phyloP scores from a whole-genome alignment of 2,888 invertebrate species.

The Heliconius ismenius region DNA sequence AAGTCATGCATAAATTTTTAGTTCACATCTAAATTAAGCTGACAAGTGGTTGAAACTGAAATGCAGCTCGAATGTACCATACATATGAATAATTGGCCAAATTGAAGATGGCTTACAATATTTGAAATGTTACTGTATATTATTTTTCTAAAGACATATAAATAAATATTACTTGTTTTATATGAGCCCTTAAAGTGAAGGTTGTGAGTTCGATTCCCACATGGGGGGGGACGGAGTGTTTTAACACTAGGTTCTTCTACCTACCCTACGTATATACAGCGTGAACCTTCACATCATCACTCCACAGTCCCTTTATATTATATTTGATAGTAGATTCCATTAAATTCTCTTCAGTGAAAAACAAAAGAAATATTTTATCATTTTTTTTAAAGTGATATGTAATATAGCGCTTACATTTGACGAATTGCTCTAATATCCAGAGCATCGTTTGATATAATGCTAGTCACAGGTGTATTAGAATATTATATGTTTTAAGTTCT shows the following conservation, averaged over 20 bases:
- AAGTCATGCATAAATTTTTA: too few relatives aligned
- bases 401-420: slow-evolving; percentile 5
- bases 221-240: not conserved
- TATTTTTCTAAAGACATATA: not conserved
- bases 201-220: too few relatives aligned
- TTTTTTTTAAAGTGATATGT: not conserved
- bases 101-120: not conserved
- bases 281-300: too few relatives aligned
- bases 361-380: not conserved
- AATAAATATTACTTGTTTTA: not conserved
- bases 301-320: too few relatives aligned
- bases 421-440: slow-evolving; percentile 3
- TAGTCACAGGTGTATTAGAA: slow-evolving; percentile 5
- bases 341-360: not conserved
- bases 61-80: not conserved
- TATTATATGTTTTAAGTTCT: too few relatives aligned
- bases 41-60: not conserved
- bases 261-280: not conserved
- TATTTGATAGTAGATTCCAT: not conserved
- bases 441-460: not conserved
- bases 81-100: not conserved
- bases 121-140: not conserved
- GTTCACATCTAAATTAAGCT: not conserved
- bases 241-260: not conserved
- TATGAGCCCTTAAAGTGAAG: too few relatives aligned